Evolutionary conservation across 2,113 vertebrate species (phyloP), one percentile per base, ranked within the genome.

Genomic region (Seriola aureovittata): DNA sequence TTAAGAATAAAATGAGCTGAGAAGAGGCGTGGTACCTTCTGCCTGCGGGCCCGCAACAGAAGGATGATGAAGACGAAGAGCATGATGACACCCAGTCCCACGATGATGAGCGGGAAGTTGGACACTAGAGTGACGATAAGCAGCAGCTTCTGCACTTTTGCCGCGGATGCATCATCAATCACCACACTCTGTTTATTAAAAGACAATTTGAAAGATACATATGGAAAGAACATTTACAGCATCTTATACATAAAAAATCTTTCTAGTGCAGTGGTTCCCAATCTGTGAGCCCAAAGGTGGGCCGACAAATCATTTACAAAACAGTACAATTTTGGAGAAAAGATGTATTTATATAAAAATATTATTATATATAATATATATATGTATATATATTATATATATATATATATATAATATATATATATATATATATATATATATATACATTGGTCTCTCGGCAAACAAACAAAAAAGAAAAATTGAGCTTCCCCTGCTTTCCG

Each of bases 101-200:
- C 71, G 4, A 96, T 86, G 7, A 94, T 12, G 23, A 95, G 91
- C 0, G 95, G 94, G 66, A 95, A 93, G 92, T 94, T 91, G 69
- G 94, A 86, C 58, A 94, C 94, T 1, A 95, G 0, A 1, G 8
- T 93, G 65, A 62, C 73, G 6, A 95, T 93, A 4, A 87, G 25
- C 58, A 96, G 88, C 78, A 96, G 90, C 77, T 93, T 96, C 0
- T 92, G 88, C 0, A 96, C 75, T 76, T 63, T 92, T 0, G 54
- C 87, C 0, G 92, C 95, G 3, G 95, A 95, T 0, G 38, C 92
- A 0, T 96, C 95, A 1, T 95, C 95, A 4, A 96, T 95, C 66
- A 89, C 86, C 71, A 96, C 93, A 2, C 92, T 95, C 96, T 96
- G 84, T 34, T 17, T 5, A 29, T 14, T 32, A 48, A 54, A 23